These are phyloP conservation scores for Puma concolor DNA, from an alignment of 2,113 vertebrate species.

Conservation along the genomic window DNA sequence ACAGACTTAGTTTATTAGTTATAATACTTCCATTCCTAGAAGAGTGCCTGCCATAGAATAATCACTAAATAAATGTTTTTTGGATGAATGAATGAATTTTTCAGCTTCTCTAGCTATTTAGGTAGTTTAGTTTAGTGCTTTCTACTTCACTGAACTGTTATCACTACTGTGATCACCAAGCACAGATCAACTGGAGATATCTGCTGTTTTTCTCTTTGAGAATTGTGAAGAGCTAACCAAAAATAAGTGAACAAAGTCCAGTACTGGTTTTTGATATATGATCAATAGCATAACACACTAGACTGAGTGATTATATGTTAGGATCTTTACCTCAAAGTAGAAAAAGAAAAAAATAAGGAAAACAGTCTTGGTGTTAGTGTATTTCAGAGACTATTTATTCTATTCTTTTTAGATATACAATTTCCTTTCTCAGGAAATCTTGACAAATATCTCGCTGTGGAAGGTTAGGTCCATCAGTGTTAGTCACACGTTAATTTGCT, in stretches of 20 bases:
- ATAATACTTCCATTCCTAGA: background rate
- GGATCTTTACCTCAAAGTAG: background rate
- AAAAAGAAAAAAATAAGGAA: background rate
- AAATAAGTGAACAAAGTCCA: background rate
- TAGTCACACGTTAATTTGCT: background rate
- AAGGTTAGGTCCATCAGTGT: background rate
- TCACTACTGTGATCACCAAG: background rate
- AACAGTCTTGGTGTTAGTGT: background rate
- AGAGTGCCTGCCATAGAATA: background rate
- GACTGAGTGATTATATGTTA: slow-evolving; percentile 22
- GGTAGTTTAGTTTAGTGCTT: background rate
- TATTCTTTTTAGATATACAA: background rate
- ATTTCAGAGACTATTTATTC: background rate
- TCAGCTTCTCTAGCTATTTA: background rate
- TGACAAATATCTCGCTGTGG: background rate
- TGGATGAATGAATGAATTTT: background rate
- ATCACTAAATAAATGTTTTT: background rate
- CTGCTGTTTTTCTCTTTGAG: background rate
- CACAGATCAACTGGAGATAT: background rate
- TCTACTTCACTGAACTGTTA: background rate
- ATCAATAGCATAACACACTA: background rate
- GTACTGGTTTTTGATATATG: slow-evolving; percentile 8
- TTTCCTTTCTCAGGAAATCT: background rate
- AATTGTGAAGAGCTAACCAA: background rate
- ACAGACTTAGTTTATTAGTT: background rate